These are phyloP conservation scores for Loxodonta africana DNA, from an alignment of 2,113 vertebrate species.

Conservation along the genomic window DNA sequence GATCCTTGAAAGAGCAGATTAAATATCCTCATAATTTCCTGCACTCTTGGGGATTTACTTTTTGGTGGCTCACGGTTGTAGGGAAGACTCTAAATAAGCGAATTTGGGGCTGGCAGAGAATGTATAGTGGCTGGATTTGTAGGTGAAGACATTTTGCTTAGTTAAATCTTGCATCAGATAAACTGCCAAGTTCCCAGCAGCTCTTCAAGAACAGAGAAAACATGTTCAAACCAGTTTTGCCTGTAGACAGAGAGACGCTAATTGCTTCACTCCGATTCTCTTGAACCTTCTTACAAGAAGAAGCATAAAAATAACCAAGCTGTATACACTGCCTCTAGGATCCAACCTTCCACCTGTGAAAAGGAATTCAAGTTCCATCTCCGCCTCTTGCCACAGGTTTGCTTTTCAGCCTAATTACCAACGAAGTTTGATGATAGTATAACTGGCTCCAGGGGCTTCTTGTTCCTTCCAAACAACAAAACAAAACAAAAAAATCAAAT, in stretches of 20 bases:
- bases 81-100: constrained; percentile 65
- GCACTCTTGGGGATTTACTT: constrained; percentile 78
- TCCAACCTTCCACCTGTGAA: constrained; percentile 81
- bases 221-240: constrained; percentile 79
- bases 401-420: constrained; percentile 87
- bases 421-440: constrained; percentile 79
- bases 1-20: constrained; percentile 74
- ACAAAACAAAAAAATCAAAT: constrained; percentile 84
- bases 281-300: constrained; percentile 82
- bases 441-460: constrained; percentile 85
- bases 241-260: constrained; percentile 69
- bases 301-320: constrained; percentile 85
- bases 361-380: constrained; percentile 83
- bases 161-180: constrained; percentile 78
- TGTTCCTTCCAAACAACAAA: constrained; percentile 86
- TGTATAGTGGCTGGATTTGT: constrained; percentile 80
- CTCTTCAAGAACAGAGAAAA: constrained; percentile 72
- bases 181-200: constrained; percentile 72
- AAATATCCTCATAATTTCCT: constrained; percentile 79
- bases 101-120: constrained; percentile 6
- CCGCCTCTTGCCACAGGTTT: constrained; percentile 83
- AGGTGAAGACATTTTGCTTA: constrained; percentile 84
- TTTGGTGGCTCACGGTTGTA: constrained; percentile 78
- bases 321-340: constrained; percentile 75
- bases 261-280: constrained; percentile 82